These are phyloP conservation scores for Tortrix viridana DNA, from an alignment of 2,888 invertebrate species.

Conservation along the genomic window DNA sequence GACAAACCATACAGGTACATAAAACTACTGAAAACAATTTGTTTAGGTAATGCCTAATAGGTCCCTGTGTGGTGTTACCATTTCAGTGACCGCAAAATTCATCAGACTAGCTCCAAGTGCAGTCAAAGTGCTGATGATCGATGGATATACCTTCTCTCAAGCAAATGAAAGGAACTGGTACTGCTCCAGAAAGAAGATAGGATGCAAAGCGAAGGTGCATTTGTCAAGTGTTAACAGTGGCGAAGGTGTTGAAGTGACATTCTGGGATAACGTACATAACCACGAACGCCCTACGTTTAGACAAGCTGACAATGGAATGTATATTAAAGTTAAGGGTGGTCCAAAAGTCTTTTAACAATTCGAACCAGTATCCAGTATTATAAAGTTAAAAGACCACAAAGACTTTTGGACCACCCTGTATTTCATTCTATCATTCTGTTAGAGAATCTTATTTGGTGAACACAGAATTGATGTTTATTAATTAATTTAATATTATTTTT, in stretches of 20 bases:
- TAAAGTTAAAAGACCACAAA: too few species aligned
- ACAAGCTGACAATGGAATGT: constrained; percentile 12
- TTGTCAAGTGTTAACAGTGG: constrained; percentile 36
- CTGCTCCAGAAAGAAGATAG: constrained; percentile 42
- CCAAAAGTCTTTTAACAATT: too few species aligned
- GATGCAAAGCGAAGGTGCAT: constrained; percentile 47
- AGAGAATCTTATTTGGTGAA: too few species aligned
- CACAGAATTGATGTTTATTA: too few species aligned
- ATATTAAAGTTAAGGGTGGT: not conserved
- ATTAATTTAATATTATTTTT: too few species aligned
- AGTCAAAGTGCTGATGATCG: constrained; percentile 37
- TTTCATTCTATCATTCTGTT: too few species aligned
- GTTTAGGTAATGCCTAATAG: too few species aligned
- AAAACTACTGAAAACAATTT: too few species aligned
- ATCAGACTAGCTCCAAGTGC: not conserved
- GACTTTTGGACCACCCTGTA: too few species aligned
- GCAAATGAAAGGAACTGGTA: constrained; percentile 35
- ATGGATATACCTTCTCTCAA: constrained; percentile 43
- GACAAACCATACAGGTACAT: too few species aligned
- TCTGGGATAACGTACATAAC: constrained; percentile 34
- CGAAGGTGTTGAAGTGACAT: not conserved
- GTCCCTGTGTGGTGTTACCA: too few species aligned
- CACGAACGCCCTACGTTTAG: constrained; percentile 31
- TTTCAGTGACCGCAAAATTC: constrained; percentile 2
- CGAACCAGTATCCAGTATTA: too few species aligned